phyloP scores from a whole-genome alignment of 1,140 invertebrate genomes.

The Battus philenor region DNA sequence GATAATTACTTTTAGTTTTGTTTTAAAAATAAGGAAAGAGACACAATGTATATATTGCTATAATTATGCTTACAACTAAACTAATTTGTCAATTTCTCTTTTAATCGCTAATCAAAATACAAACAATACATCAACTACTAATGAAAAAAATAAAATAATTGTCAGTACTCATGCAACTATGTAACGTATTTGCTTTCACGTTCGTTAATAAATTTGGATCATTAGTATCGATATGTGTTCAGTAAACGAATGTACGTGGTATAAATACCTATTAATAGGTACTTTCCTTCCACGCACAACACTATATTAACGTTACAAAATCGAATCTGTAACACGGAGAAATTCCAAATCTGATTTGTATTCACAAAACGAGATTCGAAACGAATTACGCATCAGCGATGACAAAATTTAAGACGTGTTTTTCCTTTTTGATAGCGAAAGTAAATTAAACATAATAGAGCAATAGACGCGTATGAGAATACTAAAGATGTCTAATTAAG shows the following conservation, averaged over 20 bases:
- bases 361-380: slow-evolving; percentile 37
- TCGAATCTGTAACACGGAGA: slow-evolving; percentile 58
- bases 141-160: too few species aligned
- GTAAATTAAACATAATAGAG: slow-evolving; percentile 38
- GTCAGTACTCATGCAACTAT: too few species aligned
- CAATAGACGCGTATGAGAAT: slow-evolving; percentile 19
- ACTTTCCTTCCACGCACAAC: slow-evolving; percentile 55
- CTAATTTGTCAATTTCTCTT: too few species aligned
- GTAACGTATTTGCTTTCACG: slow-evolving; percentile 13
- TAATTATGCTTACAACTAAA: too few species aligned
- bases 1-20: too few species aligned
- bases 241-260: slow-evolving; percentile 19
- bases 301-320: slow-evolving; percentile 26
- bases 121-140: too few species aligned
- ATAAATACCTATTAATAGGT: slow-evolving; percentile 30
- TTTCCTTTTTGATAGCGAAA: slow-evolving; percentile 49
- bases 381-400: slow-evolving; percentile 44
- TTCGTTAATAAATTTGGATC: slow-evolving; percentile 12
- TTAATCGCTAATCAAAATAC: too few species aligned
- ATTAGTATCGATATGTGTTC: slow-evolving; percentile 14
- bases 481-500: slow-evolving; percentile 28
- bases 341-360: slow-evolving; percentile 61
- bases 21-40: too few species aligned
- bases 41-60: too few species aligned
- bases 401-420: slow-evolving; percentile 38